phyloP scores from a whole-genome alignment of 2,797 vertebrate species.

The Ceryle rudis region DNA sequence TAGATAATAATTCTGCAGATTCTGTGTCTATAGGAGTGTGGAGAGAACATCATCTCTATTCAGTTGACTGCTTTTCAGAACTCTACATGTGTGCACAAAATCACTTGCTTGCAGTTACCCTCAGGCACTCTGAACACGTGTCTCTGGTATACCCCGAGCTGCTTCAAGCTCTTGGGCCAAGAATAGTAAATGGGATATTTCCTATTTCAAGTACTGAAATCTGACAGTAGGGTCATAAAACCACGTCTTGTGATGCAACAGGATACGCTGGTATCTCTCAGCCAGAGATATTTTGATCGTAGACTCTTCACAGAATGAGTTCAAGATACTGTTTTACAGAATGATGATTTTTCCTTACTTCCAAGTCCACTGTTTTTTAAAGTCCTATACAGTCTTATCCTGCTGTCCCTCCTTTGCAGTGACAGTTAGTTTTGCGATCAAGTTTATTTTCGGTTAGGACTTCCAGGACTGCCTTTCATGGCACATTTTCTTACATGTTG shows the following conservation, averaged over 20 bases:
- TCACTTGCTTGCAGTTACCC: background rate
- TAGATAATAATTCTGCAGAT: background rate
- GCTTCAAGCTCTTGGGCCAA: background rate
- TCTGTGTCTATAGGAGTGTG: background rate
- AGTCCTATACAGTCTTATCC: background rate
- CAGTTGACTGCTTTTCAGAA: background rate
- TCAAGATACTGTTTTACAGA: background rate
- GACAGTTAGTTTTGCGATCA: background rate
- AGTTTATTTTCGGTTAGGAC: background rate
- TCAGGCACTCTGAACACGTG: background rate
- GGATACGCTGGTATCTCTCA: background rate
- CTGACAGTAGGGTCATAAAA: background rate
- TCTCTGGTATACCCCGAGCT: background rate
- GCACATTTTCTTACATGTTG: background rate
- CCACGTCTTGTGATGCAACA: background rate
- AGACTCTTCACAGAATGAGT: background rate
- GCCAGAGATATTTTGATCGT: background rate
- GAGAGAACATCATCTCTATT: background rate
- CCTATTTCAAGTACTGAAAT: background rate
- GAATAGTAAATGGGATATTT: background rate
- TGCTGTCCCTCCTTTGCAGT: background rate
- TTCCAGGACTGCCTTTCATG: background rate
- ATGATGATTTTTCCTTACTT: background rate
- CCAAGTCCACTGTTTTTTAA: background rate
- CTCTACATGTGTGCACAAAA: background rate